Base-by-base conservation (phyloP, 2,888 invertebrate species). In the Atethmia centrago region DNA sequence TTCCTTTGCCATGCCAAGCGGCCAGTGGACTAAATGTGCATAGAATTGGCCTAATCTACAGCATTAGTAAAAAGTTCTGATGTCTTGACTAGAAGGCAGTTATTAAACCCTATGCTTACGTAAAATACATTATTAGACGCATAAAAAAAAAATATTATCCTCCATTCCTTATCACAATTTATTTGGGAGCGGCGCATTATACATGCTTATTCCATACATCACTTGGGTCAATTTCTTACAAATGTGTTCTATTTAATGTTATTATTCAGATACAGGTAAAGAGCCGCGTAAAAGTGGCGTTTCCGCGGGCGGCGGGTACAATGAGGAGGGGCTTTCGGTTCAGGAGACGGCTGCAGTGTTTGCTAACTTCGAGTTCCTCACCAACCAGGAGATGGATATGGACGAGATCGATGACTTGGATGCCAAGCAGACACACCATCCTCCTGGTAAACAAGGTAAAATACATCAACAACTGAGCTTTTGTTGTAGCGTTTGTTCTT, bases 281-380 rank as follows among this genome's bases (percentile, higher is more conserved):
- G 95, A 95, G 77, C 92, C 91, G 51, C 93, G 95, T 75, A 95
- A 95, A 84, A 90, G 91, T 65, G 93, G 93, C 36, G 90, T 90
- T 63, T 90, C 93, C 2, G 85, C 92, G 36, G 92, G 94, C 49
- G 93, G 94, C 19, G 94, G 93, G 53, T 95, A 93, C 88, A 95
- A 93, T 71, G 96, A 95, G 55, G 96, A 95, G 65, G 96, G 95
- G 2, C 92, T 95, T 10, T 95, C 96, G 36, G 94, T 94, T 59
- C 95, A 96, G 79, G 96, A 97, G 90, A 98, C 99, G 92, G 98
- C 98, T 70, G 99, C 99, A 53, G 99, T 99, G 74, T 98, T 99
- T 97, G 99, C 99, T 69, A 99, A 99, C 94, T 98, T 99, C 94
- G 99, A 99, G 95, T 99, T 99, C 95, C 97, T 99, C 84, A 98